Evolutionary conservation across 2,113 vertebrate genomes (phyloP).

Genomic region (Dasypus novemcinctus): DNA sequence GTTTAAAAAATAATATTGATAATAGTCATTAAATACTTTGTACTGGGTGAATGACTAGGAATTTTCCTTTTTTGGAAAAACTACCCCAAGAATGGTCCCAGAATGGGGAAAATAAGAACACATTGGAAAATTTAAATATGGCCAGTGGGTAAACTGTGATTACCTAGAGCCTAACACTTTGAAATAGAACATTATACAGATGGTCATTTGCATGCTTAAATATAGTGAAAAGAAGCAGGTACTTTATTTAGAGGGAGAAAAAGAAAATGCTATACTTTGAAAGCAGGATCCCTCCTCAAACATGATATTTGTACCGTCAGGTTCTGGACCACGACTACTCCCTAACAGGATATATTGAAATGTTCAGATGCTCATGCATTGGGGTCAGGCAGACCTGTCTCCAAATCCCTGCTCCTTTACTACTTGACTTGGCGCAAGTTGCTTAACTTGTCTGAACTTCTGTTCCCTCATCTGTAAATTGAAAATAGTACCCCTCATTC

Average conservation of each 20-base stretch:
- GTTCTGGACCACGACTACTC: not conserved
- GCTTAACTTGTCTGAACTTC: not conserved
- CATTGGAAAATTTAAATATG: slow-evolving; percentile 62
- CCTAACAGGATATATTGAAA: not conserved
- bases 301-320: not conserved
- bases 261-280: not conserved
- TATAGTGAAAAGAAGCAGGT: slow-evolving; percentile 29
- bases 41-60: slow-evolving; percentile 51
- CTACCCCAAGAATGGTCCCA: slow-evolving; percentile 11
- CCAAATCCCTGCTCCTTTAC: not conserved
- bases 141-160: slow-evolving; percentile 53
- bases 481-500: not conserved
- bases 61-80: slow-evolving; percentile 64
- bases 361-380: fast-evolving
- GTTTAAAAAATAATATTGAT: slow-evolving; percentile 33
- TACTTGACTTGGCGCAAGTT: not conserved
- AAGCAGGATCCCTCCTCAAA: not conserved
- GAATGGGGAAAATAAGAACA: slow-evolving; percentile 49
- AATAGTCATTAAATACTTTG: slow-evolving; percentile 44
- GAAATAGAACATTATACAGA: slow-evolving; percentile 42
- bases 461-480: not conserved
- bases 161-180: slow-evolving; percentile 28
- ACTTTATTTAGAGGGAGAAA: not conserved
- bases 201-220: slow-evolving; percentile 29
- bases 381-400: not conserved